phyloP scores from a whole-genome alignment of 2,113 vertebrate genomes.

The Cyanistes caeruleus region DNA sequence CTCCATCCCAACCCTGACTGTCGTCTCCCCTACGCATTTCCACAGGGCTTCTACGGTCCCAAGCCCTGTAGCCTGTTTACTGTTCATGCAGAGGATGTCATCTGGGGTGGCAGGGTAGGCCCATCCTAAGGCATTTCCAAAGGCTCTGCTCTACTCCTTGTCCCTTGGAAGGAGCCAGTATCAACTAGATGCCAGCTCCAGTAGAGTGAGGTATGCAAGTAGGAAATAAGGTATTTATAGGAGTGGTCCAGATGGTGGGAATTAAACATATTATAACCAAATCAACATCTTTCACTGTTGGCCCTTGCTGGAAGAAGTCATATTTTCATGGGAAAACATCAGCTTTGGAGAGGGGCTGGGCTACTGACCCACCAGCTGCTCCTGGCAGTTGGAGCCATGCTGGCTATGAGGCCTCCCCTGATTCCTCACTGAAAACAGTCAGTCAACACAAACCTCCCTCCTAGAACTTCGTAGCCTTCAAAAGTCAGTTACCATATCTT shows the following conservation, averaged over 20 bases:
- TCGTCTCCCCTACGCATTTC: background rate
- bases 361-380: background rate
- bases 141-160: background rate
- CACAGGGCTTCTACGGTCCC: background rate
- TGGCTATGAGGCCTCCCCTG: background rate
- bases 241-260: background rate
- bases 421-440: background rate
- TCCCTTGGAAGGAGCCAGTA: background rate
- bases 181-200: background rate
- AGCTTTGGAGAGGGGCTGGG: background rate
- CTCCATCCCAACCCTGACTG: background rate
- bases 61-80: background rate
- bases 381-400: background rate
- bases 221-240: background rate
- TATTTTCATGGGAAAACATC: background rate
- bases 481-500: background rate
- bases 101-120: background rate
- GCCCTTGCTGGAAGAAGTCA: background rate
- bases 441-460: background rate
- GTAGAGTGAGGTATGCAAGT: background rate
- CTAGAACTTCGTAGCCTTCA: background rate
- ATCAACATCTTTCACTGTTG: background rate
- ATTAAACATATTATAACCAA: background rate
- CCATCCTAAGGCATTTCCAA: background rate
- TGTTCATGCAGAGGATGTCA: accelerated